A percentile compares a stretch with the other conserved stretches of the same genome.
phyloP scores from a whole-genome alignment of 1,140 invertebrate species.

The Cotesia vestalis region DNA sequence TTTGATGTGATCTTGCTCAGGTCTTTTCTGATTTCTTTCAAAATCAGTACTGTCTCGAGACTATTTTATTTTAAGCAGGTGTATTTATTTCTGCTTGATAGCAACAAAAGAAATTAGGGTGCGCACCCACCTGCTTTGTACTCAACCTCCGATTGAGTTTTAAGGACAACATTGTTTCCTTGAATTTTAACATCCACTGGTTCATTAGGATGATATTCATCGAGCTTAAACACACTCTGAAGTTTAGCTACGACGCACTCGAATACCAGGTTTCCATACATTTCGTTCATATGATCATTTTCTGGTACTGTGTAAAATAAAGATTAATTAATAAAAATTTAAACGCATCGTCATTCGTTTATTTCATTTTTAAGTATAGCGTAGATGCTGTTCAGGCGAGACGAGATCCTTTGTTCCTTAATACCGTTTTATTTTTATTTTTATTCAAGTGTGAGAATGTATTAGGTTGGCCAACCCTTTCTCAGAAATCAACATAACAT shows the following conservation, averaged over 20 bases:
- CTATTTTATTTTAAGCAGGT: too few species aligned
- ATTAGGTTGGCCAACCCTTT: too few species aligned
- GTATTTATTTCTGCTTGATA: background rate
- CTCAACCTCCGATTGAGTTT: constrained; percentile 3
- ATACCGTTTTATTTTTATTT: too few species aligned
- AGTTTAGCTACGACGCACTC: background rate
- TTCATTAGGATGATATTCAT: background rate
- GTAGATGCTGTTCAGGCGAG: too few species aligned
- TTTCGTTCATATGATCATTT: background rate
- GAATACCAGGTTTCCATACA: background rate
- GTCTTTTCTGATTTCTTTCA: too few species aligned
- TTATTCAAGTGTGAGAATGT: too few species aligned
- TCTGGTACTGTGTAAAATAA: background rate
- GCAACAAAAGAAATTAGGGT: background rate
- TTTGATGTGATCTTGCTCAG: too few species aligned
- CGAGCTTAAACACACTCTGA: background rate
- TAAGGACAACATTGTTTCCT: background rate
- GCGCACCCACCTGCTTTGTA: constrained; percentile 6
- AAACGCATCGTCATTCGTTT: constrained; percentile 9
- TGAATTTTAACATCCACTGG: background rate
- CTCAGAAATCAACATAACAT: too few species aligned
- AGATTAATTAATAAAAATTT: background rate
- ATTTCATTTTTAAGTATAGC: constrained; percentile 27
- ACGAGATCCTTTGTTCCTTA: too few species aligned
- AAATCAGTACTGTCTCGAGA: background rate